Base-by-base conservation (phyloP, 30 jellyfish, hydroid and myxozoan genomes). In the Pseudorhiza aurosa region DNA sequence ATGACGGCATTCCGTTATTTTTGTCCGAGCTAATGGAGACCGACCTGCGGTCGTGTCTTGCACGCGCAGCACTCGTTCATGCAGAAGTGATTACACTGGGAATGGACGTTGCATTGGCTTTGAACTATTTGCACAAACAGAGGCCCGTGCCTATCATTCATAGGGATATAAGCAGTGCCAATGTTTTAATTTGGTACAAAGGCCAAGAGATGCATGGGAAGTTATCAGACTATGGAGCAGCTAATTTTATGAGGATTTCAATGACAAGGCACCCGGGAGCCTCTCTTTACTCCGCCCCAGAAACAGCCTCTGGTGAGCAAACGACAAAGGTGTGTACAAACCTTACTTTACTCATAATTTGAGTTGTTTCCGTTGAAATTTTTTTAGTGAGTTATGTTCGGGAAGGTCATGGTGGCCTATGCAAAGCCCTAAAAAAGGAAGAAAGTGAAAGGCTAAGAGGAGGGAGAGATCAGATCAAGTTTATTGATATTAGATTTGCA, bases 251-350 rank as follows among this genome's bases (percentile, higher is more conserved):
- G 93, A 73, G 96, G 51, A 37, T 92, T 40, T 72, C 98, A 32
- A 85, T 92, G 98, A 92, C 96, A 4, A 62, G 74, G 22, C 85
- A 85, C 58, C 98, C 98, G 6, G 98, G 98, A 1, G 98, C 95
- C 0, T 51, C 83, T 9, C 88, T 92, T 37, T 92, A 92, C 65
- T 92, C 98, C 33, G 96, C 98, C 8, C 98, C 98, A 7, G 98
- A 92, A 65, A 90, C 98, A 8, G 78, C 96, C 22, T 68, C 91
- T 36, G 76, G 79, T 15, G 88, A 79, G 26, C 98, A 92, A 65
- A 85, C 98, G 15, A 45, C 98, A 8, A 92, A 92, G 92, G 98
- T 92, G 24, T 4, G 91, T 50, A 18, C 6, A 14, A 12, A n/a
- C n/a, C n/a, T n/a, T n/a, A n/a, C n/a, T n/a, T n/a, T n/a, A n/a